Evolutionary conservation across 2,113 vertebrate genomes (phyloP).

Genomic region (Bambusicola thoracicus): DNA sequence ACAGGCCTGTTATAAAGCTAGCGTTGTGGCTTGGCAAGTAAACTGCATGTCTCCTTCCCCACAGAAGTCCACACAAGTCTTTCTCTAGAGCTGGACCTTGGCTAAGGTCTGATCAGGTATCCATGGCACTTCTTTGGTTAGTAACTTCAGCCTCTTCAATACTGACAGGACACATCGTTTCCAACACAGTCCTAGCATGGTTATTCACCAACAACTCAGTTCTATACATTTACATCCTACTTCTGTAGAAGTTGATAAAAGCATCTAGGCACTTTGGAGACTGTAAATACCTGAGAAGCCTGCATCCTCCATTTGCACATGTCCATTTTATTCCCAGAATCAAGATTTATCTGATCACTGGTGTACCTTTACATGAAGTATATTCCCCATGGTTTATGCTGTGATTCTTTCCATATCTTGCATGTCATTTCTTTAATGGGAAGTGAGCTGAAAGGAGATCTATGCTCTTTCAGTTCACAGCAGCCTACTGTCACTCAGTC

Average conservation of each 20-base stretch:
- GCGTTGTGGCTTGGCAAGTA: neutral
- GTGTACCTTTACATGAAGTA: neutral
- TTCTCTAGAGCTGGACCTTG: neutral
- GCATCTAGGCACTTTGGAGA: neutral
- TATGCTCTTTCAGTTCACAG: neutral
- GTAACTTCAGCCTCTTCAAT: neutral
- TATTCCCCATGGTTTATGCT: neutral
- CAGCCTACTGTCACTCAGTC: neutral
- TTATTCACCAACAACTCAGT: neutral
- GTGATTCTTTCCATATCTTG: neutral
- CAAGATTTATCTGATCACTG: neutral
- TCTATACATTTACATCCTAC: neutral
- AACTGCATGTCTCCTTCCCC: neutral
- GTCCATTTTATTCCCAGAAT: neutral
- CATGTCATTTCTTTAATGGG: neutral
- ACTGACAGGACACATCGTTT: neutral
- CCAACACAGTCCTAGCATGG: neutral
- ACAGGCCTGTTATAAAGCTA: neutral
- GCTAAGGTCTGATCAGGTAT: neutral
- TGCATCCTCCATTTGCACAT: neutral
- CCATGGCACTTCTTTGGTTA: neutral
- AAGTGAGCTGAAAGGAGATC: neutral
- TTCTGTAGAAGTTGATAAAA: constrained; percentile 2
- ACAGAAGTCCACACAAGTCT: neutral
- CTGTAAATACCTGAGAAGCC: neutral